Evolutionary conservation across 2,888 invertebrate genomes (phyloP).

Genomic region (Globia sparganii): DNA sequence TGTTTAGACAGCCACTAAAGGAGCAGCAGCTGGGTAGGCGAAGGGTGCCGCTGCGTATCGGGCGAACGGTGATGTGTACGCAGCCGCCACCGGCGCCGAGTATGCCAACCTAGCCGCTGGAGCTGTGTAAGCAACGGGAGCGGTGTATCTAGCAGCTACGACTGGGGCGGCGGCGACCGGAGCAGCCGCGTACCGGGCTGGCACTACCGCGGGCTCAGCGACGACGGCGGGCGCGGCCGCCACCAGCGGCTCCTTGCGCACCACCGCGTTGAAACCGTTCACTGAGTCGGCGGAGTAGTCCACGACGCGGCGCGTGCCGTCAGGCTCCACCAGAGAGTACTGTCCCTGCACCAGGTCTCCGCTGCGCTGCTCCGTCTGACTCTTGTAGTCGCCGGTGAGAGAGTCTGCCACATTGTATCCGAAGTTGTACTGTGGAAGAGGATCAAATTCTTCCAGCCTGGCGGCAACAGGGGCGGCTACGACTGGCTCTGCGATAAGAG

Average conservation of each 20-base stretch:
- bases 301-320: slow-evolving; percentile 84
- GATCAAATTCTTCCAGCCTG: slow-evolving; percentile 88
- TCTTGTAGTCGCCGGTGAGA: slow-evolving; percentile 87
- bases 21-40: slow-evolving; percentile 77
- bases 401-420: slow-evolving; percentile 87
- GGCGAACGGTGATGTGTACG: slow-evolving; percentile 75
- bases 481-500: slow-evolving; percentile 75
- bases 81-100: slow-evolving; percentile 65
- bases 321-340: slow-evolving; percentile 85
- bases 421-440: slow-evolving; percentile 90
- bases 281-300: slow-evolving; percentile 85
- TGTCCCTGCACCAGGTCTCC: slow-evolving; percentile 89
- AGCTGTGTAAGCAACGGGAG: slow-evolving; percentile 70
- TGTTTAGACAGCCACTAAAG: slow-evolving; percentile 77
- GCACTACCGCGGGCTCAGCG: slow-evolving; percentile 79
- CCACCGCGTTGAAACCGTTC: slow-evolving; percentile 86
- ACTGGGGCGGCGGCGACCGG: slow-evolving; percentile 82
- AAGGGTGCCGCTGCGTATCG: slow-evolving; percentile 71
- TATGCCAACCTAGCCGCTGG: slow-evolving; percentile 69
- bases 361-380: slow-evolving; percentile 87
- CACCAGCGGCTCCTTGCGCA: slow-evolving; percentile 84
- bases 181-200: slow-evolving; percentile 75
- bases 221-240: slow-evolving; percentile 82
- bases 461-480: slow-evolving; percentile 79
- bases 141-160: slow-evolving; percentile 73